Percentiles rank a stretch among this genome's conserved stretches.
Evolutionary conservation across 35 echinoderm and acorn worm species (phyloP).

Genomic region (Lytechinus variegatus): DNA sequence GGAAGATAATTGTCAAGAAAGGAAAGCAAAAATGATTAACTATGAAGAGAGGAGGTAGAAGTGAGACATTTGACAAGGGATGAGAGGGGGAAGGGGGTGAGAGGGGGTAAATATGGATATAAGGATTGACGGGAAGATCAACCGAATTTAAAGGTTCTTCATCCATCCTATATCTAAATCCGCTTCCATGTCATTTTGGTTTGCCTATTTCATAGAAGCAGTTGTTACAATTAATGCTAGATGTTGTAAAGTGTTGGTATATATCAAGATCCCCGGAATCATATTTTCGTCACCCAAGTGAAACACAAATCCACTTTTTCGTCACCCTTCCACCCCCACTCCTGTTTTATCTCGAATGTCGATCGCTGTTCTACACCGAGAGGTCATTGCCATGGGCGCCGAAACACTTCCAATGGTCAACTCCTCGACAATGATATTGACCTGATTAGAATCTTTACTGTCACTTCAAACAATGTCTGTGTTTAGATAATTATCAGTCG

Average conservation of each 20-base stretch:
- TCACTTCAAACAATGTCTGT: neutral
- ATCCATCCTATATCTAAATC: neutral
- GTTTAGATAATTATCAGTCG: constrained; percentile 3
- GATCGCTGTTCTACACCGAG: neutral
- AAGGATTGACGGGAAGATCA: too few relatives aligned
- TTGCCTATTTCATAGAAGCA: neutral
- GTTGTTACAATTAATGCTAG: too few relatives aligned
- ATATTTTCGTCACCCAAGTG: neutral
- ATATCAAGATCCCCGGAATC: neutral
- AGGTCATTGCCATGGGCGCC: neutral
- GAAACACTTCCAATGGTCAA: neutral
- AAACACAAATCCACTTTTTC: neutral
- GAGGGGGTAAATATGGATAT: neutral
- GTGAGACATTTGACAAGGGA: neutral
- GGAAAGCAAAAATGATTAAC: neutral
- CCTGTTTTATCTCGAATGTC: neutral
- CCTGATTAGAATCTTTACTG: neutral
- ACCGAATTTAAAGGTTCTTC: neutral
- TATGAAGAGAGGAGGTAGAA: too few relatives aligned
- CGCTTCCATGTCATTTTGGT: neutral
- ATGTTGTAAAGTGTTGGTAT: neutral
- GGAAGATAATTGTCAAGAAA: neutral
- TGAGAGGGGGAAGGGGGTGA: neutral
- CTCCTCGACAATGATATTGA: neutral
- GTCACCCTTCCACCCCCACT: neutral